Conservation (phyloP, 2,797 vertebrate genomes). For the Bradypodion pumilum region DNA sequence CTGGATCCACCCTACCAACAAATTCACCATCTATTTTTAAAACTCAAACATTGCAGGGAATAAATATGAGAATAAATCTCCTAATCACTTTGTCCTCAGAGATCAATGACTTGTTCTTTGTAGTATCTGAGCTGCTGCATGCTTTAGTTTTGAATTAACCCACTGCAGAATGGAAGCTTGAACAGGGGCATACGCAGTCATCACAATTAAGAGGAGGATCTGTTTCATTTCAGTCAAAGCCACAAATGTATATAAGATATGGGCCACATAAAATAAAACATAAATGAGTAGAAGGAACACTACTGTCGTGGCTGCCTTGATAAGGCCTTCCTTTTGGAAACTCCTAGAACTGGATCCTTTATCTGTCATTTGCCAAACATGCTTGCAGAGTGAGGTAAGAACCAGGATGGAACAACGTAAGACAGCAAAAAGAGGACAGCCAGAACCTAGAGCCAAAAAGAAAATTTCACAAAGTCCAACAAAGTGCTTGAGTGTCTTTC, state of each 20-base stretch:
- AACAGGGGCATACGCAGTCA: neutral
- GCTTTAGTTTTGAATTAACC: neutral
- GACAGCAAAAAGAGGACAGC: neutral
- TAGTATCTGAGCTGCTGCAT: neutral
- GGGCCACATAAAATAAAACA: neutral
- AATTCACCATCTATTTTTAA: neutral
- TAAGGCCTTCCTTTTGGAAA: neutral
- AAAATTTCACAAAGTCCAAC: too few relatives aligned
- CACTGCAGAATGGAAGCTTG: neutral
- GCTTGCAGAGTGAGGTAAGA: neutral
- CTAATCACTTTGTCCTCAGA: neutral
- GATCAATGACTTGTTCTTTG: neutral
- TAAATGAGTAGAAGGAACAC: neutral
- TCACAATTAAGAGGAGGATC: too few relatives aligned
- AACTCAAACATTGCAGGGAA: neutral
- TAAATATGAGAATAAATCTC: too few relatives aligned
- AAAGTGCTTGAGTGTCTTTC: neutral
- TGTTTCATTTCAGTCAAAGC: neutral
- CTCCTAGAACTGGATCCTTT: neutral
- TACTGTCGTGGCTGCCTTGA: neutral
- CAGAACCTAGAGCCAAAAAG: neutral
- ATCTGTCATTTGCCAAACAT: neutral
- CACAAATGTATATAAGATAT: neutral
- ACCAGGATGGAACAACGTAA: neutral
- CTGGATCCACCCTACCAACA: neutral